Base-by-base conservation (phyloP, 2,797 vertebrate genomes). In the Gastrophryne carolinensis region DNA sequence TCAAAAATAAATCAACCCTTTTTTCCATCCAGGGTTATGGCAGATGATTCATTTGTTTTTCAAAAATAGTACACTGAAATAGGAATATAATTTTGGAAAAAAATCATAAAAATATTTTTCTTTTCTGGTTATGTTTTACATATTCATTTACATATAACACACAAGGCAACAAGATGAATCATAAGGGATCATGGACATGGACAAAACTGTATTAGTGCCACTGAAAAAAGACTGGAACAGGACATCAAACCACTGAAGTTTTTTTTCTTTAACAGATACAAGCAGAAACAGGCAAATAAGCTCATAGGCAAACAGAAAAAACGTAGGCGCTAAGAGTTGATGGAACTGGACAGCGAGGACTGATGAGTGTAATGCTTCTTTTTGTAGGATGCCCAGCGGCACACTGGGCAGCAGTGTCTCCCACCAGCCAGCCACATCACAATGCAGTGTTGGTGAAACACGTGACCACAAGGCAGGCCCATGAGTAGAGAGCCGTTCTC, bases 391-490 rank as follows among this genome's bases (percentile, higher is more conserved):
- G 93, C 92, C 96, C 97, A 98, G 80, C 97, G 91, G 72, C 97
- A 99, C 73, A 99, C 96, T 0, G 97, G 96, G 80, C 97, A 99
- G 85, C 96, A 98, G 87, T 98, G 97, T 27, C 92, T 86, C 35
- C 97, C 95, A 0, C 91, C 94, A 0, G 90, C 92, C 82, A 99
- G 80, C 97, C 97, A 99, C 80, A 96, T 91, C 78, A 94, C 90
- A 27, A 99, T 97, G 90, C 97, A 99, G 81, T 93, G 94, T 87
- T 98, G 95, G 85, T 99, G 97, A 86, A 99, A 99, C 76, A 94
- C 95, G 2, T 99, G 97, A 83, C 95, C 94, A 23, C 97, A 99
- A 0, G 97, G 96, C 80, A 99, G 83, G 7, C 93, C 95, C 94
- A 95, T 98, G 3, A 99, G 87, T 71, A 96, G 85, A 81, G 95